Evolutionary conservation across 1,140 invertebrate species (phyloP), one percentile per base, ranked within the genome.

Genomic region (Magallana ariakensis): DNA sequence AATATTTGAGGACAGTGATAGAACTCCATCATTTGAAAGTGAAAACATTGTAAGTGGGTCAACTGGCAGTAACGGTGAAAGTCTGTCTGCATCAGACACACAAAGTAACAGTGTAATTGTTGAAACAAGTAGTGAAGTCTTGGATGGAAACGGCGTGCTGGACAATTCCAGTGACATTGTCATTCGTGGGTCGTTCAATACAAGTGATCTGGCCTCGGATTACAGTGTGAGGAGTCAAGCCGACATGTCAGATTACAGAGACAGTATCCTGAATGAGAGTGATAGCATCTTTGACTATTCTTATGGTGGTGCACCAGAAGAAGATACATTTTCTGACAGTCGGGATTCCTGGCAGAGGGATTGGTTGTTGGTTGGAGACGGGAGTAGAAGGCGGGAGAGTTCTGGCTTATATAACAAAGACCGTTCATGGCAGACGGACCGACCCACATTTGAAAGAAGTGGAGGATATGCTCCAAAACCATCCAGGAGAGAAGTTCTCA

Each of bases 401-500:
- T 46, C 22, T 13, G 13, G 9, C 1, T 75, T 26, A 22, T 75
- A 60, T 60, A 6, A 13, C 58, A 60, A 75, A 75, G 66, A 22
- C 33, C 22, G 22, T 75, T 3, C 66, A 9, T 75, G 66, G 66
- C 66, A 75, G 66, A 75, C 66, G 6, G 26, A 75, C 66, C 19
- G 66, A 75, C 22, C 22, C 26, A 75, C 7, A 10, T 75, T 75
- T 75, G 66, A 75, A 11, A 75, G 66, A 13, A 75, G 26, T 22
- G 22, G 66, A 26, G 66, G 66, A 26, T 75, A 75, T 75, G 66
- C 66, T 75, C 66, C 66, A 13, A 75, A 75, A 26, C 66, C 22
- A 75, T 75, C 66, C 66, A 75, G 66, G 33, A 19, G 66, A 13
- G 22, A 75, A 10, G 66, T 75, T 75, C 66, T 75, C 9, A 75